A percentile compares a stretch with the other conserved stretches of the same genome.
Evolutionary conservation across 2,888 invertebrate species (phyloP).

Genomic region (Trilocha varians): DNA sequence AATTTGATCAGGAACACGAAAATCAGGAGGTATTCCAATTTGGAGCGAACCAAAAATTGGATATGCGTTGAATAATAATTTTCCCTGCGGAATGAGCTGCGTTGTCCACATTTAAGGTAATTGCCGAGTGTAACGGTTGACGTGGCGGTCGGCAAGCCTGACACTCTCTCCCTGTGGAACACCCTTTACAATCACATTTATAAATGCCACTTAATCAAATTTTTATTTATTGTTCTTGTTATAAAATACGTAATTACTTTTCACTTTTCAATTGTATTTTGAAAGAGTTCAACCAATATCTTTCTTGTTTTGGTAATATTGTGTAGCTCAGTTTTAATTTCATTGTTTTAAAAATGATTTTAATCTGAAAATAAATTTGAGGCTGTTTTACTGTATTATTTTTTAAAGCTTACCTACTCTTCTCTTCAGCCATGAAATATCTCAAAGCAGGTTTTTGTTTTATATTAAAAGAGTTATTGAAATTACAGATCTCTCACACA

Average conservation of each 20-base stretch:
- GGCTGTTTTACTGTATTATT: no score
- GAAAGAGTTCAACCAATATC: no score
- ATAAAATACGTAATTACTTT: neutral
- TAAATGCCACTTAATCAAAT: slow-evolving; percentile 64
- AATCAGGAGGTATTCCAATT: slow-evolving; percentile 46
- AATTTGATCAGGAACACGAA: slow-evolving; percentile 20
- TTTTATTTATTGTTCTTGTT: slow-evolving; percentile 39
- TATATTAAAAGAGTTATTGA: no score
- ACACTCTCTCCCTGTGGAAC: slow-evolving; percentile 55
- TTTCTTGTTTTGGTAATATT: no score
- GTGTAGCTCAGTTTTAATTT: no score
- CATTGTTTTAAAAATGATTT: no score
- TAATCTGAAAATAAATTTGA: no score
- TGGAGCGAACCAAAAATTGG: slow-evolving; percentile 58
- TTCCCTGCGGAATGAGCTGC: slow-evolving; percentile 58
- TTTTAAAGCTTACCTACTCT: no score
- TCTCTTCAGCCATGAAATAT: no score
- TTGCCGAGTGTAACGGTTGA: slow-evolving; percentile 68
- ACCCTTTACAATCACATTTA: slow-evolving; percentile 68
- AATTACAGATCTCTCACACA: neutral
- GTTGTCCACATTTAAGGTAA: slow-evolving; percentile 73
- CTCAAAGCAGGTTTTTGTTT: no score
- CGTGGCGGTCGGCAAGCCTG: slow-evolving; percentile 60
- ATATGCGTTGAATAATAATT: slow-evolving; percentile 67
- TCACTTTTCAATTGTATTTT: no score